Base-by-base conservation (phyloP, 2,797 vertebrate genomes). In the Euphonia xanthogaster region DNA sequence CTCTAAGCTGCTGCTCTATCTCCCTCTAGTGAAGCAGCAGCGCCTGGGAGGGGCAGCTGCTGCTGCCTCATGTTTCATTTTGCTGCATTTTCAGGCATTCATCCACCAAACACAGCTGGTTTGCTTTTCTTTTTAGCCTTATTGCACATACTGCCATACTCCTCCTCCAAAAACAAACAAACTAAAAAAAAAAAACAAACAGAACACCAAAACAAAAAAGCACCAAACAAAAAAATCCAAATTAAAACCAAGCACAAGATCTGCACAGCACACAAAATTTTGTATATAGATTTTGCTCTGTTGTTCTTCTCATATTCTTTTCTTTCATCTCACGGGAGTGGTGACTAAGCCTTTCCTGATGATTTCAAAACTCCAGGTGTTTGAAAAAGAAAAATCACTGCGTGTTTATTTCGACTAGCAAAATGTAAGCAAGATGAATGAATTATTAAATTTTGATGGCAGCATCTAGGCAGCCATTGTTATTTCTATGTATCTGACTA, bases 1-100 rank as follows among this genome's bases (percentile, higher is more conserved):
- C 71, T 65, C 47, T 23, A 24, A 11, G 44, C 80, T 42, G 87
- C 81, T 94, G 62, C 94, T 94, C 85, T 91, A 70, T 45, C 62
- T 80, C 92, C 95, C 94, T 55, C 94, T 91, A 80, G 84, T 3
- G 91, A 62, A 31, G 20, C 55, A 2, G 12, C 25, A 14, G 62
- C 0, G 2, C 33, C 7, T 1, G 2, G 68, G 57, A 45, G 17
- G 19, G 30, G 55, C 27, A 2, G 71, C 10, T 4, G 10, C 62
- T 70, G 22, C 45, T 18, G 5, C 4, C 21, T 45, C 33, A 14
- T 6, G 12, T 12, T 21, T 54, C 12, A 5, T 12, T 31, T 37
- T 37, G 9, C 31, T 42, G 24, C 31, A 4, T 25, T 25, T 23
- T 28, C n/a, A 16, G 35, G 48, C 39, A 37, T 35, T 35, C 33